Conservation (phyloP, 2,888 invertebrate species). For the Drosophila falleni region DNA sequence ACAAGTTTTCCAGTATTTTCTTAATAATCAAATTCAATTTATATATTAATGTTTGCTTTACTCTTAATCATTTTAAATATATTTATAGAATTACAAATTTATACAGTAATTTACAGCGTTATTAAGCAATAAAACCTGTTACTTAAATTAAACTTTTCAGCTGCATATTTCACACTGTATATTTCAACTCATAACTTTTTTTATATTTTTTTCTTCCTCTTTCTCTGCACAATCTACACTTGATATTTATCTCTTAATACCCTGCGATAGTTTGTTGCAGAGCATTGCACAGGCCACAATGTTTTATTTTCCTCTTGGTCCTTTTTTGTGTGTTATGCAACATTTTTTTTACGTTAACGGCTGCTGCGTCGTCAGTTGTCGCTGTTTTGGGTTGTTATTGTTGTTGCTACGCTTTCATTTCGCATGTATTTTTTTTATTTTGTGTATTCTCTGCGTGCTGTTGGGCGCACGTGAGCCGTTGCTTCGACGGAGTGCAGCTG, state of each 20-base stretch:
- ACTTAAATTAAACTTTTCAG: not conserved
- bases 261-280: conserved; percentile 6
- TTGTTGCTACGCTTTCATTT: conserved; percentile 15
- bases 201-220: not conserved
- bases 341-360: conserved; percentile 46
- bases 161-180: not conserved
- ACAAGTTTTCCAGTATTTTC: no score
- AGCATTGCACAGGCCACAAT: conserved; percentile 12
- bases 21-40: no score
- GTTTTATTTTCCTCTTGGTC: not conserved
- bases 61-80: no score
- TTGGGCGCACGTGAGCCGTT: conserved; percentile 39
- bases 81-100: not conserved
- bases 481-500: conserved; percentile 40
- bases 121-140: not conserved
- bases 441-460: not conserved
- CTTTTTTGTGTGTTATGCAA: conserved; percentile 41
- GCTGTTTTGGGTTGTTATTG: conserved; percentile 27
- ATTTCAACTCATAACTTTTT: not conserved
- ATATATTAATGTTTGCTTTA: no score
- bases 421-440: not conserved
- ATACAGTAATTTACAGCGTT: not conserved
- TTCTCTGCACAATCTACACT: not conserved
- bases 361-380: conserved; percentile 49
- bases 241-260: conserved; percentile 16